phyloP scores from a whole-genome alignment of 2,888 invertebrate species.

The Spodoptera exigua region DNA sequence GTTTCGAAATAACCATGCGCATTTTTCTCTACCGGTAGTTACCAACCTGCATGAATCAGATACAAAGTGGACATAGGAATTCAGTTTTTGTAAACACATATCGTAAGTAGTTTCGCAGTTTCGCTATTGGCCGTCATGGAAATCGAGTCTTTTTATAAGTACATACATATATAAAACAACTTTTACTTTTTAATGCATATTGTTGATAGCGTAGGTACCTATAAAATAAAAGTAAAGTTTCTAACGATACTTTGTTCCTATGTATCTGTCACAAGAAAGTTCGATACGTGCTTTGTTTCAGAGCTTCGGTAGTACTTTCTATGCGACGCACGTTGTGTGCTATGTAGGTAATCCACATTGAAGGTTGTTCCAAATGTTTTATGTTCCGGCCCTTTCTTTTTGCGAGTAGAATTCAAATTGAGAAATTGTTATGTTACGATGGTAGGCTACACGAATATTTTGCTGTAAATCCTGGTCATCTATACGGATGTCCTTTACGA shows the following conservation, averaged over 20 bases:
- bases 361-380: slow-evolving; percentile 67
- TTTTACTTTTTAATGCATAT: slow-evolving; percentile 53
- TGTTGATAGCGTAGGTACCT: slow-evolving; percentile 22
- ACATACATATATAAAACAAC: slow-evolving; percentile 51
- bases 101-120: not conserved
- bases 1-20: too few relatives aligned
- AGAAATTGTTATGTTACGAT: slow-evolving; percentile 37
- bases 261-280: slow-evolving; percentile 72
- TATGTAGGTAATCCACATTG: slow-evolving; percentile 68
- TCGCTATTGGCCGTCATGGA: slow-evolving; percentile 20
- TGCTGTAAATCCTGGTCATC: slow-evolving; percentile 32
- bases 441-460: slow-evolving; percentile 24
- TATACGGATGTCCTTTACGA: slow-evolving; percentile 25
- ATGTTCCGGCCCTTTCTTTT: slow-evolving; percentile 71
- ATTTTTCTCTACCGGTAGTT: too few relatives aligned
- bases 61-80: slow-evolving; percentile 27
- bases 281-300: slow-evolving; percentile 69
- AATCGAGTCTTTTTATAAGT: slow-evolving; percentile 35
- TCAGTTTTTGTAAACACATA: slow-evolving; percentile 32
- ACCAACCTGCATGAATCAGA: too few relatives aligned
- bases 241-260: slow-evolving; percentile 28
- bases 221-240: slow-evolving; percentile 24
- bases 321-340: slow-evolving; percentile 64
- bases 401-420: slow-evolving; percentile 66
- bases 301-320: slow-evolving; percentile 66